Base-by-base conservation (phyloP, 1,140 invertebrate species). In the Aradophagus sp. region DNA sequence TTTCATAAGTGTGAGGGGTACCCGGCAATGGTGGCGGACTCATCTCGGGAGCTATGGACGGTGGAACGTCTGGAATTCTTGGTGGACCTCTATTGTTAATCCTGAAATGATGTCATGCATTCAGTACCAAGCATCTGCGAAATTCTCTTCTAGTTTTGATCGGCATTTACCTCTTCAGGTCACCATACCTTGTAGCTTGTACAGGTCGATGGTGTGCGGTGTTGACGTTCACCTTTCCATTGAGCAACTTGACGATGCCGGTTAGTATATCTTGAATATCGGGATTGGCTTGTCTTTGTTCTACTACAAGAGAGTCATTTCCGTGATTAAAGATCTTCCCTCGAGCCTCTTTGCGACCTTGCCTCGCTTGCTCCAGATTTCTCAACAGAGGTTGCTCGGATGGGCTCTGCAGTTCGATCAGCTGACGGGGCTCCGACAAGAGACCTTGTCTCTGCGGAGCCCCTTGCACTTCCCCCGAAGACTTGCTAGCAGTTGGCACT, bases 211-310 rank as follows among this genome's bases (percentile, higher is more conserved):
- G 88, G 15, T 87, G 83, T n/a, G 83, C 84, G 0, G 89, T 90
- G 73, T 93, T 92, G 0, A 90, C 91, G 72, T 95, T 93, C 0
- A 95, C 93, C 72, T 96, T 95, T 0, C 94, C 94, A 73, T 96
- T 95, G 0, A 96, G 83, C 1, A 96, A 81, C 80, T 96, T 95
- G 0, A 96, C 93, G 26, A 97, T 93, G 7, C 94, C 94, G 5
- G 93, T 94, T 39, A 97, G 94, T 8, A 96, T 95, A 76, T 96
- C 95, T 81, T 96, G 93, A 45, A 96, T 95, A 80, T 95, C 93
- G 12, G 92, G 92, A 79, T 90, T 91, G 2, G 91, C 89, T 73
- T 91, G 89, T 27, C 87, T 76, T 3, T 59, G 84, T 65, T 76
- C 79, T n/a, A n/a, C n/a, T n/a, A n/a, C n/a, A n/a, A n/a, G n/a